Percentiles rank a stretch among this genome's conserved stretches.
Evolutionary conservation across 30 jellyfish, hydroid and myxozoan species (phyloP).

Genomic region (Chrysaora quinquecirrha): DNA sequence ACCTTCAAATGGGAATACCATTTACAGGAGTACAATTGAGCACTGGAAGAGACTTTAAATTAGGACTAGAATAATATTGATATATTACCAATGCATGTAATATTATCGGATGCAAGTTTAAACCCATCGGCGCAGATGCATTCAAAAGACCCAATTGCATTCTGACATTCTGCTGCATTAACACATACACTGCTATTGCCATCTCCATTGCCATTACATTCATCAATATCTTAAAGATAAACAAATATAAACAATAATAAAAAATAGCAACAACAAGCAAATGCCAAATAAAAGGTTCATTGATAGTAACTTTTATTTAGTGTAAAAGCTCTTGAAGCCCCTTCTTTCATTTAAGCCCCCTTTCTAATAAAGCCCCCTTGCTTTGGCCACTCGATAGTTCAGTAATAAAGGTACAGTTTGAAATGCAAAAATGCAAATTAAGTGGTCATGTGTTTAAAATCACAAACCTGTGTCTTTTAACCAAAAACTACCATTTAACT

Average conservation of each 20-base stretch:
- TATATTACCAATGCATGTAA: slow-evolving; percentile 23
- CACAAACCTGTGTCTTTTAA: no score
- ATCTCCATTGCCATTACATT: slow-evolving; percentile 26
- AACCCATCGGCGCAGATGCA: slow-evolving; percentile 37
- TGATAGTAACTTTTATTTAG: not conserved
- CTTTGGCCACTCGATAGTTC: no score
- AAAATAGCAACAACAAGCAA: not conserved
- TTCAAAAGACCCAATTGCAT: slow-evolving; percentile 20
- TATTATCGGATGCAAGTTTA: slow-evolving; percentile 12
- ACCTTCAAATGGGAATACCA: not conserved
- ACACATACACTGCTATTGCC: slow-evolving; percentile 26
- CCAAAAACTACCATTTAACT: no score
- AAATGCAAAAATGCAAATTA: no score
- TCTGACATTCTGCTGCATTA: slow-evolving; percentile 16
- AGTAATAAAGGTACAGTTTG: no score
- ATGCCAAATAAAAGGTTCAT: not conserved
- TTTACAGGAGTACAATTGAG: not conserved
- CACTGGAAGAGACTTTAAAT: not conserved
- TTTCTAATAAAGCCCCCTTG: not conserved
- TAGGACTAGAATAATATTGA: not conserved
- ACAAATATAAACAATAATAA: not conserved
- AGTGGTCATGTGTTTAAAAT: no score
- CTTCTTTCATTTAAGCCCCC: not conserved
- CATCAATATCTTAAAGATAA: slow-evolving; percentile 44
- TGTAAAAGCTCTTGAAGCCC: not conserved